Percentiles rank a stretch among this genome's conserved stretches.
Conservation (phyloP, 2,113 vertebrate genomes). For the Hypomesus transpacificus region DNA sequence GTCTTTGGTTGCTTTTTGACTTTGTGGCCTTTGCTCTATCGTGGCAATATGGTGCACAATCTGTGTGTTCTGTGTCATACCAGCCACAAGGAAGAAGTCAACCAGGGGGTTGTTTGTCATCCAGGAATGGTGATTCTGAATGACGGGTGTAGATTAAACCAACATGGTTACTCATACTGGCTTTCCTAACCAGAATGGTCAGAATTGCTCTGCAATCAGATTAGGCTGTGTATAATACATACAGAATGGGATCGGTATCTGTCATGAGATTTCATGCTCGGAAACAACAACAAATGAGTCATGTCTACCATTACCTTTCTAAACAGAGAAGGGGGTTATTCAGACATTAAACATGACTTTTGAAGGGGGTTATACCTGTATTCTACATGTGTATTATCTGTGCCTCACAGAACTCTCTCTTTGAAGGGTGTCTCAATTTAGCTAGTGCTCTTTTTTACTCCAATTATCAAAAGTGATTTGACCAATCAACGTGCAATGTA, state of each 20-base stretch:
- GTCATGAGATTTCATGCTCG: too few relatives aligned
- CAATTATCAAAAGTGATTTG: too few relatives aligned
- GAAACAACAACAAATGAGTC: too few relatives aligned
- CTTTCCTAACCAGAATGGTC: not conserved
- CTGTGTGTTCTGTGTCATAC: not conserved
- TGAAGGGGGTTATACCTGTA: too few relatives aligned
- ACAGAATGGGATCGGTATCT: too few relatives aligned
- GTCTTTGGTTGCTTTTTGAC: not conserved
- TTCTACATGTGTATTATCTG: too few relatives aligned
- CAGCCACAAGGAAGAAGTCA: not conserved
- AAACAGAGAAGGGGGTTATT: not conserved
- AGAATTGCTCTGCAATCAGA: not conserved
- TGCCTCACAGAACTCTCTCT: too few relatives aligned
- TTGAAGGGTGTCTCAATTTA: too few relatives aligned
- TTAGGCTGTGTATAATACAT: not conserved
- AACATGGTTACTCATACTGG: not conserved
- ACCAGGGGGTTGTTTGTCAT: not conserved
- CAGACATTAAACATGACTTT: not conserved
- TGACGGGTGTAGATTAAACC: not conserved
- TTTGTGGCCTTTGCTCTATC: not conserved
- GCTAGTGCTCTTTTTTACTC: too few relatives aligned
- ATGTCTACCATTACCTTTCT: not conserved
- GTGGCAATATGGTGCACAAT: not conserved
- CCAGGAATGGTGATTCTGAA: not conserved
- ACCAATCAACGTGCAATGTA: too few relatives aligned